Evolutionary conservation across 2,888 invertebrate species (phyloP), one percentile per base, ranked within the genome.

Genomic region (Tiphia femorata): DNA sequence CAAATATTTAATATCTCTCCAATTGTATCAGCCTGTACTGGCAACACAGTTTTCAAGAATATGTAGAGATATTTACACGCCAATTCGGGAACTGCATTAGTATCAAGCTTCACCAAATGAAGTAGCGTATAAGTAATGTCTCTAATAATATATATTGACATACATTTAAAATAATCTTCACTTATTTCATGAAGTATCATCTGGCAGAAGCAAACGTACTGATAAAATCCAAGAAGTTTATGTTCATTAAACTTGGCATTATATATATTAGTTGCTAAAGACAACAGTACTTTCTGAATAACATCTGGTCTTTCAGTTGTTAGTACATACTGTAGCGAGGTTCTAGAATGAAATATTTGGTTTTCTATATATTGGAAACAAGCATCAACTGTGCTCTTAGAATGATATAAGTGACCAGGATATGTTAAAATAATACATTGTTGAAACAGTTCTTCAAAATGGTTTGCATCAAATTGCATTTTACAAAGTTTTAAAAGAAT

Each of bases 61-160:
- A 73, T 60, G 49, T 83, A 76, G 1, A 90, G 76, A 54, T 86
- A 87, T 71, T 80, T 67, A 20, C 76, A 76, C 2, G 74, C 64
- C 7, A 72, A 42, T 41, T 67, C 62, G 0, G 64, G 40, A 1
- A 79, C 68, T 8, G 85, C 59, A 38, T 84, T 78, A 2, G 74
- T 64, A 44, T 81, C 76, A 16, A 77, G 71, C 62, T 85, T 86
- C 1, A 88, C 86, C 1, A 87, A 81, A 64, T 88, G 84, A 1
- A 87, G 76, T 17, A 90, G 76, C 49, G 85, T 86, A 59, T 86
- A 85, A 48, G 86, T 85, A 4, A 87, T 82, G 65, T 88, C 90
- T 66, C 87, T 86, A 30, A 88, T 84, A 10, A 90, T 74, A 64
- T 87, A 89, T 0, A 84, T 80, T 5, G 86, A 86, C n/a, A 88